Evolutionary conservation across 2,797 vertebrate genomes (phyloP), one percentile per base, ranked within the genome.

Genomic region (Malurus splendens): DNA sequence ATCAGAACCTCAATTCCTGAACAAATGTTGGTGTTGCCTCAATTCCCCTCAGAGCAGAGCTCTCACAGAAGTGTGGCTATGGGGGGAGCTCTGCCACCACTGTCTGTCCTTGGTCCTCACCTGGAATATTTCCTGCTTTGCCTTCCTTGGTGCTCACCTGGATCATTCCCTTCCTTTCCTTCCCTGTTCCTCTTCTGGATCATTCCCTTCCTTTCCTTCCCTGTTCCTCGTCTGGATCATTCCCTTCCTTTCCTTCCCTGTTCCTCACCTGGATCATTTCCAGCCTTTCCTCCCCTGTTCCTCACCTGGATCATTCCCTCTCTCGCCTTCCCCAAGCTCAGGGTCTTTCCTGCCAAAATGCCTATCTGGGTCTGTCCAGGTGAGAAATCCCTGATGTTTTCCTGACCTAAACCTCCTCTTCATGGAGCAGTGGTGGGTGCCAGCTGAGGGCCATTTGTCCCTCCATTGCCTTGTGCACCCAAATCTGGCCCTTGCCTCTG

Each of bases 251-350:
- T 8, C 19, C 12, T 56, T n/a, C 52, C 66, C 11, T 38, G 25
- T 8, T 36, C 22, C 32, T 68, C 51, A 23, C 28, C 36, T 44
- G 36, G n/a, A 23, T 47, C 50, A 12, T 41, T 67, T 36, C 18
- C 14, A 51, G 60, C 47, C 27, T 55, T 33, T 8, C 23, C 12
- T 56, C 28, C 52, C 66, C 10, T 10, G 25, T 8, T 36, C 22
- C 32, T 68, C 51, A 25, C n/a, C 36, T 44, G 38, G 32, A 23
- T 47, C 50, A 9, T 41, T 67, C 39, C 18, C 14, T 56, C 60
- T 42, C 27, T 60, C 24, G 6, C 17, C 14, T 48, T 41, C 42
- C 66, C 15, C 0, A 0, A 18, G 25, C 45, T 64, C 57, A 47
- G 70, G 57, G 18, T 39, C 7, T 74, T 62, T 30, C 1, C 38